A percentile compares a stretch with the other conserved stretches of the same genome.
Evolutionary conservation across 2,888 invertebrate species (phyloP).

Genomic region (Calliopum simillimum): DNA sequence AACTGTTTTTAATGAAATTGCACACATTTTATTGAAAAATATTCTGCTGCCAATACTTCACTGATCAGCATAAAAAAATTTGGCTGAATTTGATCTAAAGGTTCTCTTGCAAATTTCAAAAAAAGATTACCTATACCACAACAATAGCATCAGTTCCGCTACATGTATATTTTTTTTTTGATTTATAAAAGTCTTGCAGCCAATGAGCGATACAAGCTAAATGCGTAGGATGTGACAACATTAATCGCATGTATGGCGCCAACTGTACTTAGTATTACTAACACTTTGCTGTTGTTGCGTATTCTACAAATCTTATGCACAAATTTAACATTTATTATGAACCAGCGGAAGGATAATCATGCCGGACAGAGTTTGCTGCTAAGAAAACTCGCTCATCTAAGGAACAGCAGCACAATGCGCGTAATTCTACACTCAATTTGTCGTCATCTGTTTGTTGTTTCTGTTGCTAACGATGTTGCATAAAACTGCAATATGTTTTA

Average conservation of each 20-base stretch:
- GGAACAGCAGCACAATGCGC: neutral
- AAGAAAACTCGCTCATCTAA: neutral
- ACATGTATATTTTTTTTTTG: too few relatives aligned
- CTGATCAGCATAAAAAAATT: too few relatives aligned
- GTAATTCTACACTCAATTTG: constrained; percentile 6
- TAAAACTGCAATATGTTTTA: constrained; percentile 14
- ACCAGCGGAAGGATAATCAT: neutral
- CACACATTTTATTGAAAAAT: too few relatives aligned
- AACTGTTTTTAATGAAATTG: too few relatives aligned
- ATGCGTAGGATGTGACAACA: neutral
- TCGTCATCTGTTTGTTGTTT: constrained; percentile 9
- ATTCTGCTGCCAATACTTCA: too few relatives aligned
- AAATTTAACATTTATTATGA: constrained; percentile 11
- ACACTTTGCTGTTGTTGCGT: constrained; percentile 4
- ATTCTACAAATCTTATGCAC: constrained; percentile 5
- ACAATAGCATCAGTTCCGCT: too few relatives aligned
- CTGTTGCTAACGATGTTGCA: neutral
- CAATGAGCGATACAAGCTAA: neutral
- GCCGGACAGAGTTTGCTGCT: neutral
- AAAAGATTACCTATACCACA: too few relatives aligned
- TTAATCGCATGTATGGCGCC: constrained; percentile 25
- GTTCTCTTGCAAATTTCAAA: too few relatives aligned
- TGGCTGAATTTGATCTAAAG: too few relatives aligned
- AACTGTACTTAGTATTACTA: constrained; percentile 2
- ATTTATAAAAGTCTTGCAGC: too few relatives aligned